These are phyloP conservation scores for Tenthredo notha DNA, from an alignment of 2,888 invertebrate genomes.

Conservation along the genomic window DNA sequence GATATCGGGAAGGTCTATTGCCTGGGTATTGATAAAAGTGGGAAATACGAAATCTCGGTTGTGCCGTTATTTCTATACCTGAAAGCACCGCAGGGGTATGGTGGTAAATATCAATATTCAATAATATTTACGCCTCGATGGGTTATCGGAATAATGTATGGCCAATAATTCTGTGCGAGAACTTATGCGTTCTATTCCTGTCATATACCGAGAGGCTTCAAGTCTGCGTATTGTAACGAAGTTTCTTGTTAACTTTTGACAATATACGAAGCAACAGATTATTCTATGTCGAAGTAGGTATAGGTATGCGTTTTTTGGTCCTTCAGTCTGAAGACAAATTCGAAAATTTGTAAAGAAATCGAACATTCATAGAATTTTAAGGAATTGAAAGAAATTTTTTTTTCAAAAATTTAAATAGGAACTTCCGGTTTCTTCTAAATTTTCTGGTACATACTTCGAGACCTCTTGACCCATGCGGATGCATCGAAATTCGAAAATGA, in stretches of 20 bases:
- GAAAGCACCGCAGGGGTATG: neutral
- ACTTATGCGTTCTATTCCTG: neutral
- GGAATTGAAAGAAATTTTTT: too few relatives aligned
- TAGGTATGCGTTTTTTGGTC: neutral
- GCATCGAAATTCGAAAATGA: too few relatives aligned
- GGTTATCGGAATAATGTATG: conserved; percentile 37
- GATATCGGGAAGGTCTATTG: neutral
- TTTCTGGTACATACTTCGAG: too few relatives aligned
- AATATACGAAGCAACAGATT: neutral
- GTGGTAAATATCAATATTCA: conserved; percentile 46
- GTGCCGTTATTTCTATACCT: neutral
- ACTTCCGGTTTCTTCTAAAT: too few relatives aligned
- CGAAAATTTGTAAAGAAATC: neutral
- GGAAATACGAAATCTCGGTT: neutral
- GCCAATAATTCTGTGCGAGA: neutral
- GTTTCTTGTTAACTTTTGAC: neutral
- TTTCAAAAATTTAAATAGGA: neutral
- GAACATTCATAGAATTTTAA: too few relatives aligned
- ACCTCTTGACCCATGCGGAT: too few relatives aligned
- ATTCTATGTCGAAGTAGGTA: neutral
- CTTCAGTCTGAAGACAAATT: neutral
- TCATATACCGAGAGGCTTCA: neutral
- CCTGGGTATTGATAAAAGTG: neutral
- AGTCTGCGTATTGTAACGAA: neutral
- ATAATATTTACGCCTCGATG: conserved; percentile 39